These are phyloP conservation scores for Crotalus tigris DNA, from an alignment of 2,113 vertebrate genomes.

Conservation along the genomic window DNA sequence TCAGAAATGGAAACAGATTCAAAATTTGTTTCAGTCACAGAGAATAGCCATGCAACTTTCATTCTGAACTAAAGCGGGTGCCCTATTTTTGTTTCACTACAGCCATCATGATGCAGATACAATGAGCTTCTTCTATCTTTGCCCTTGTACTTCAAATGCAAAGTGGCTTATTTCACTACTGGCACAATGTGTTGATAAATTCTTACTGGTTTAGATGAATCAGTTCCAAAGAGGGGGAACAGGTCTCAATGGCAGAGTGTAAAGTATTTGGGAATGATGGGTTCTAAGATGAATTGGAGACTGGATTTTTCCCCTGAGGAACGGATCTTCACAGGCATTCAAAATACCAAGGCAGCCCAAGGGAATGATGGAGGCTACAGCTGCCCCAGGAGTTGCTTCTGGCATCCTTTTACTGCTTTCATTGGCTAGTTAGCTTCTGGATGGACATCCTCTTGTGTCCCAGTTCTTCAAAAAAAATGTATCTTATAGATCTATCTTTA, in stretches of 20 bases:
- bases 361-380: not conserved
- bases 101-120: conserved; percentile 29
- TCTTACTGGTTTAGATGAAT: accelerated
- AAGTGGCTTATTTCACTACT: conserved; percentile 9
- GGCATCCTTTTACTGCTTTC: too few relatives aligned
- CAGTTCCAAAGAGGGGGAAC: not conserved
- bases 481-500: too few relatives aligned
- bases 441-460: too few relatives aligned
- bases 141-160: not conserved
- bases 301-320: not conserved
- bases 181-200: not conserved
- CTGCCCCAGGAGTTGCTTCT: too few relatives aligned
- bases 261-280: too few relatives aligned
- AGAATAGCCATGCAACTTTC: accelerated
- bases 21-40: accelerated
- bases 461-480: too few relatives aligned
- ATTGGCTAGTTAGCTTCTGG: too few relatives aligned
- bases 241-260: not conserved
- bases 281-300: not conserved
- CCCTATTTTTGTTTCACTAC: conserved; percentile 18
- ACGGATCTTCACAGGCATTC: not conserved
- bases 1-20: accelerated
- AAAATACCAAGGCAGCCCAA: not conserved
- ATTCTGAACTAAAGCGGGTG: conserved; percentile 25
- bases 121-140: conserved; percentile 33